These are phyloP conservation scores for Misgurnus anguillicaudatus DNA, from an alignment of 2,113 vertebrate species.

Conservation along the genomic window DNA sequence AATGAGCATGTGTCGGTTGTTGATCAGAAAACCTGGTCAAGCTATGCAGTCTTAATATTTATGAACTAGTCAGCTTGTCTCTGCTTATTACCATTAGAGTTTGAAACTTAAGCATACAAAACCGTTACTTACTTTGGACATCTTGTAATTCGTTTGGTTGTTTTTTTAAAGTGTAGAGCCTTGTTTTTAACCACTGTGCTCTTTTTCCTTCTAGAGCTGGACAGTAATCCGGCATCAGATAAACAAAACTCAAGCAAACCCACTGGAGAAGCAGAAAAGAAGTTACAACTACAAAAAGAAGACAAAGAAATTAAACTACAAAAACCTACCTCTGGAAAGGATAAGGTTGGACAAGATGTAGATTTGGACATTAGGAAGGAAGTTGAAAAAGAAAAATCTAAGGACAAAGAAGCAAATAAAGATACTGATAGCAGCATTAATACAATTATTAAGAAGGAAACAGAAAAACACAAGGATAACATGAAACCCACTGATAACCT, in stretches of 20 bases:
- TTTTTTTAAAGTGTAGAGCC: too few relatives aligned
- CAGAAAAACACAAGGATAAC: conserved; percentile 50
- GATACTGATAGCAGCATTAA: conserved; percentile 43
- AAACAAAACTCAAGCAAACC: conserved; percentile 57
- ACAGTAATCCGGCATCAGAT: conserved; percentile 63
- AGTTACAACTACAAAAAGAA: conserved; percentile 32
- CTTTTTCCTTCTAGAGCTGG: conserved; percentile 65
- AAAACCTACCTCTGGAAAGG: conserved; percentile 35
- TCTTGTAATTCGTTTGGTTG: not conserved
- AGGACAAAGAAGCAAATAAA: conserved; percentile 34
- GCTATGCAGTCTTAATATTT: not conserved
- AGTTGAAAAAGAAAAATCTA: conserved; percentile 37
- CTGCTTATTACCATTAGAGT: not conserved
- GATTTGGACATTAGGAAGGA: conserved; percentile 8
- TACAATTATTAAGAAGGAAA: conserved; percentile 39
- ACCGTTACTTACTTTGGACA: not conserved
- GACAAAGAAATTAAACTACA: conserved; percentile 30
- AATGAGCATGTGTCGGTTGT: too few relatives aligned
- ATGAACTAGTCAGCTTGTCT: not conserved
- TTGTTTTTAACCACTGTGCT: not conserved
- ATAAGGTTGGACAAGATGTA: conserved; percentile 18
- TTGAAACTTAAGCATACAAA: not conserved
- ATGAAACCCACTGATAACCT: conserved; percentile 56
- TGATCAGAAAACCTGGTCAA: too few relatives aligned
- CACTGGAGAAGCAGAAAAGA: conserved; percentile 42